phyloP scores from a whole-genome alignment of 2,888 invertebrate species.

The Phortica okadai region DNA sequence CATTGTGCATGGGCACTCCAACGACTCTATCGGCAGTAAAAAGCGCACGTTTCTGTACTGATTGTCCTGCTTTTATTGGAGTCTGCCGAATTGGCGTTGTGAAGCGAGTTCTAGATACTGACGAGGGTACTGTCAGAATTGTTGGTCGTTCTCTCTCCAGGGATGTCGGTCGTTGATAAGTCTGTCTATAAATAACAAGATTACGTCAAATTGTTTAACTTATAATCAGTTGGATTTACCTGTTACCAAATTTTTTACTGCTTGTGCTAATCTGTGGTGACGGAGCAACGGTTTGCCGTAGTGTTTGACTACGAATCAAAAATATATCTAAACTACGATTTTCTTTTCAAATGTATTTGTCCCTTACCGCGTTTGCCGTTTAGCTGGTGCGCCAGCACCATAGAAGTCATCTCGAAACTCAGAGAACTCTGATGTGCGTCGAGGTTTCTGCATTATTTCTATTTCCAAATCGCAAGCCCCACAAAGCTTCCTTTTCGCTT shows the following conservation, averaged over 20 bases:
- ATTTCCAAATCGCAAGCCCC: too few relatives aligned
- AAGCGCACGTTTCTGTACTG: slow-evolving; percentile 6
- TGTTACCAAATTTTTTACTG: not conserved
- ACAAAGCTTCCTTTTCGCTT: too few relatives aligned
- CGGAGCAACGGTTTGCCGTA: not conserved
- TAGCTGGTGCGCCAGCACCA: not conserved
- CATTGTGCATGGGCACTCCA: slow-evolving; percentile 57
- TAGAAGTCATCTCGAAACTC: slow-evolving; percentile 14
- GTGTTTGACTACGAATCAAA: not conserved
- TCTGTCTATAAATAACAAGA: not conserved
- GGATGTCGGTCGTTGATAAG: not conserved
- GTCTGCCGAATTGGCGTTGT: not conserved
- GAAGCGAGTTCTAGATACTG: not conserved
- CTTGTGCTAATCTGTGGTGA: not conserved
- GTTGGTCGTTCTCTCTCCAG: slow-evolving; percentile 1
- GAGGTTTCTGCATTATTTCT: slow-evolving; percentile 6
- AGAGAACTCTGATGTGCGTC: slow-evolving; percentile 13
- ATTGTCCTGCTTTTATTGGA: not conserved
- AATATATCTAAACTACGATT: not conserved
- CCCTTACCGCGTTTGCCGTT: slow-evolving; percentile 15
- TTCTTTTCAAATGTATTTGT: not conserved
- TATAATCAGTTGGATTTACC: not conserved
- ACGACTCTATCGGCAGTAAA: slow-evolving; percentile 62
- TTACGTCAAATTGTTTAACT: not conserved
- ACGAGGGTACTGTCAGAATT: not conserved